Conservation (phyloP, 1,140 invertebrate species). For the Trypoxylus dichotomus region DNA sequence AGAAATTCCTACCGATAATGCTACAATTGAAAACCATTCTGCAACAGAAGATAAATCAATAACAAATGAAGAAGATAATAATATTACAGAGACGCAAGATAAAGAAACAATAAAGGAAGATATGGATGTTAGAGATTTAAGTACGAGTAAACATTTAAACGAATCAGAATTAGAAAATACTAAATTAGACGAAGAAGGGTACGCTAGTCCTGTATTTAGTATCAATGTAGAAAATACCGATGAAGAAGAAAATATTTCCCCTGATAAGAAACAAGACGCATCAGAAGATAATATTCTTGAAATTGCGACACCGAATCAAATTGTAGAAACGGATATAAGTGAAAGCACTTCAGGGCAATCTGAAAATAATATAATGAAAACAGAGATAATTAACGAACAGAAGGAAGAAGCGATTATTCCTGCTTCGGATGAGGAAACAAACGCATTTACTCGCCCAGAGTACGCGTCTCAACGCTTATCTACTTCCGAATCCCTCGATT, state of each 20-base stretch:
- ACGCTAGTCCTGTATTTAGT: neutral
- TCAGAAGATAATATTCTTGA: neutral
- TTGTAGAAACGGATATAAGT: neutral
- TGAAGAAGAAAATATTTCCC: slow-evolving; percentile 6
- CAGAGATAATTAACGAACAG: neutral
- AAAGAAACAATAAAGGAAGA: neutral
- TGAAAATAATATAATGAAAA: neutral
- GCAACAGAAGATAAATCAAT: neutral
- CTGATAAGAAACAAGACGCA: neutral
- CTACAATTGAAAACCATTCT: neutral
- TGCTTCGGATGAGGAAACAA: neutral
- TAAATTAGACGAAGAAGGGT: neutral
- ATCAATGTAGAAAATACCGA: neutral
- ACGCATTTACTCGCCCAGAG: neutral
- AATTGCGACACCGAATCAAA: neutral
- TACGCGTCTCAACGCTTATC: neutral
- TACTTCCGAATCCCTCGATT: neutral
- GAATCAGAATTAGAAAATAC: too few relatives aligned
- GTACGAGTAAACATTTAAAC: too few relatives aligned
- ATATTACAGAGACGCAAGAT: neutral
- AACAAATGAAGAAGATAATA: slow-evolving; percentile 6
- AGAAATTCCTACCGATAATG: neutral
- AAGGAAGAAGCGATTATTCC: neutral
- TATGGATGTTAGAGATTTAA: neutral
- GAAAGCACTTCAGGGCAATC: neutral